Evolutionary conservation across 2,113 vertebrate genomes (phyloP).

Genomic region (Noturus placidus): DNA sequence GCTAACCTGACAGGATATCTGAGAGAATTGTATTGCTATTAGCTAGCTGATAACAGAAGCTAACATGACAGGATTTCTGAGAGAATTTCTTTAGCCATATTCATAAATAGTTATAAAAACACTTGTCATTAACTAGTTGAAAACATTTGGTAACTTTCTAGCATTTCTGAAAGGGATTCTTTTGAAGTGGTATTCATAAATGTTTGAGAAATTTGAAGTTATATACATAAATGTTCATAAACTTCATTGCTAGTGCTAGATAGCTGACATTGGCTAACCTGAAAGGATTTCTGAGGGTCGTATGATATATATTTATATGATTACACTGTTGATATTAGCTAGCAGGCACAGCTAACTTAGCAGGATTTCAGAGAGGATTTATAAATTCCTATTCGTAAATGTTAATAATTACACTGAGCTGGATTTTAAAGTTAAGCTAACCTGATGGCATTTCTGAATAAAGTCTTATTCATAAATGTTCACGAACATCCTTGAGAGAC

Average conservation of each 20-base stretch:
- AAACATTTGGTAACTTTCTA: neutral
- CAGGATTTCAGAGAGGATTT: neutral
- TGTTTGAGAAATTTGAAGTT: neutral
- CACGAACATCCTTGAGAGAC: neutral
- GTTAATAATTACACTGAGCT: neutral
- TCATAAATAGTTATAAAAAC: neutral
- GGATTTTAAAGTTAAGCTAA: too few relatives aligned
- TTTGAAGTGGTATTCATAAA: neutral
- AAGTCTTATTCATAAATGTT: neutral
- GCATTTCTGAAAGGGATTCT: neutral
- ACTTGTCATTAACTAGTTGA: neutral
- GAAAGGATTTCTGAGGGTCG: neutral
- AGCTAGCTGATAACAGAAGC: neutral
- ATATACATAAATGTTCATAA: neutral
- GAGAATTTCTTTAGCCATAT: neutral
- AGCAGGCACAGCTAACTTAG: neutral
- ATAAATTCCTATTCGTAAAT: neutral
- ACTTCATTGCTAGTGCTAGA: neutral
- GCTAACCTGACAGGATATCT: neutral
- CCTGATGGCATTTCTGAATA: neutral
- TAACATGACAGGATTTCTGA: neutral
- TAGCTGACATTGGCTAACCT: neutral
- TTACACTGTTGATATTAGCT: neutral
- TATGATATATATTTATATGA: neutral
- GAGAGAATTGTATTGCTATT: neutral